Evolutionary conservation across 2,888 invertebrate species (phyloP), one percentile per base, ranked within the genome.

Genomic region (Orthonevra nobilis): DNA sequence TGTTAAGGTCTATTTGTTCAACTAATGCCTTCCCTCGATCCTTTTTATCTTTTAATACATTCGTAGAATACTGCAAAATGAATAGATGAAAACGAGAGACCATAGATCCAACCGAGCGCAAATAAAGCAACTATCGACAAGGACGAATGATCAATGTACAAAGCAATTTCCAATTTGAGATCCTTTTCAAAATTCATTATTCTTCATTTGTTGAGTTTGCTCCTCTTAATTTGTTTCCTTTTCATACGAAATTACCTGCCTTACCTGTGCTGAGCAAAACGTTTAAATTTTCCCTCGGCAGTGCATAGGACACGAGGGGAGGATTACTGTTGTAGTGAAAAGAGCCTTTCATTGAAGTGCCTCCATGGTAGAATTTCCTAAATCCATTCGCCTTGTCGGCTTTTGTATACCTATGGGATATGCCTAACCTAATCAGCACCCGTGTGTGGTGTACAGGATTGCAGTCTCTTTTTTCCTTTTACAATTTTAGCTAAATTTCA

Each of bases 361-460:
- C 77, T 79, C 72, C 40, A 46, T 54, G 60, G 72, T 60, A 60
- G 58, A 64, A 50, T 46, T 46, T 30, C 32, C 9, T 1, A 26
- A 6, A 30, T 23, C 58, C 58, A 70, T 77, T 77, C 23, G 66
- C 46, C 44, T 52, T 72, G 58, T 60, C 64, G 72, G 77, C 73
- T 34, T 17, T 26, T 26, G 30, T 17, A 48, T n/a, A 34, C 12
- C 15, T 38, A 79, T 79, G 66, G 77, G 40, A 58, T 79, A 60
- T 42, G 54, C 66, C 66, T 73, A 79, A 79, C 79, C 73, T 73
- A 73, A 79, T 79, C 79, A 73, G 66, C 66, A 68, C 72, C 79
- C 61, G 66, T 61, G 56, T 73, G 54, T 61, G 66, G 72, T 64
- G 60, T 60, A 79, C 52, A 42, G 72, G 66, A 79, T 79, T 72